Evolutionary conservation across 2,888 invertebrate genomes (phyloP), one percentile per base, ranked within the genome.

Genomic region (Amiota communis): DNA sequence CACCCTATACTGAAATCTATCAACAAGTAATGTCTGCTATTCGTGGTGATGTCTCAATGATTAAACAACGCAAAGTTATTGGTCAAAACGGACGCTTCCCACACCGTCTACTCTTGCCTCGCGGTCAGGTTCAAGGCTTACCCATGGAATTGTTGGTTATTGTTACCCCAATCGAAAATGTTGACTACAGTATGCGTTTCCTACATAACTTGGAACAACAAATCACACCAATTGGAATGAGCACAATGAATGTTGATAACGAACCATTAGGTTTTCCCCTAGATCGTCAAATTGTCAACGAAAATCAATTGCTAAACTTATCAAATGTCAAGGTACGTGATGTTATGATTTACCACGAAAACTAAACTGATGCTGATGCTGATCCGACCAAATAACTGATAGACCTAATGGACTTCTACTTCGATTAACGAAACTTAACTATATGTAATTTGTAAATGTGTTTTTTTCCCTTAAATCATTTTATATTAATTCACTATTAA

Each of bases 41-140:
- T 10, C 87, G 90, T 0, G 90, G 90, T 12, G 86, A 90, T 75
- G 78, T 86, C 73, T 85, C 83, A 72, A 64, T 8, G 11, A 11
- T 0, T n/a, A 87, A 90, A 83, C 88, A 88, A 72, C 75, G 0
- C 11, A 79, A 11, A 11, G 59, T 79, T 51, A 74, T 78, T 56
- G 86, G 86, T 10, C 81, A 87, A 74, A 83, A 91, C 78, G 91
- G 91, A 74, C 91, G 92, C 72, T 92, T 92, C 89, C 93, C 93
- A 2, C 91, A 92, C 75, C 92, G 92, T 75, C 89, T 94, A 49
- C 79, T 92, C 71, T 87, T 94, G 61, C 94, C 94, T 80, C 93
- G 93, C 84, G 94, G 93, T 73, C 91, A 89, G 47, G 79, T 86
- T 70, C 91, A 90, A 70, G 94, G 94, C 76, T 91, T 92, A 88